Percentiles rank a stretch among this genome's conserved stretches.
Conservation (phyloP, 2,888 invertebrate species). For the Camptogramma bilineatum region DNA sequence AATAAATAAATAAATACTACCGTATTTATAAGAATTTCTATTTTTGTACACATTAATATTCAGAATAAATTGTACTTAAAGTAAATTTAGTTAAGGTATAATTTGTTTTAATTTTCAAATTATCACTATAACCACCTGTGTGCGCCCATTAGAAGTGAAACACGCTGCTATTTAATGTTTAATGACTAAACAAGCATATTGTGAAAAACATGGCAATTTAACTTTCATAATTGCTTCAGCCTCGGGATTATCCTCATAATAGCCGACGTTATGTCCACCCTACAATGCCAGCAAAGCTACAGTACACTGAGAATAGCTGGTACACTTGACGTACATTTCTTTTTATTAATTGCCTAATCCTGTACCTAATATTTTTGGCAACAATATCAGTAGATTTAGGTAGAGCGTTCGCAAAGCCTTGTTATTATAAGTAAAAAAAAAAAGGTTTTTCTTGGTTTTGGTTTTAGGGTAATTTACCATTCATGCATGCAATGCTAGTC, state of each 20-base stretch:
- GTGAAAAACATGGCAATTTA: conserved; percentile 45
- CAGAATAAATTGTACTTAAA: not conserved
- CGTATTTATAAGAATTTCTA: too few species aligned
- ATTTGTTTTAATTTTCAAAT: conserved; percentile 10
- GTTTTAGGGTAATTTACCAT: too few species aligned
- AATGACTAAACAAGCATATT: conserved; percentile 33
- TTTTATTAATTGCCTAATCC: too few species aligned
- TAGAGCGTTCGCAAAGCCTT: too few species aligned
- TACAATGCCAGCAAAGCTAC: conserved; percentile 27
- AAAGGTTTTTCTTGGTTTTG: too few species aligned
- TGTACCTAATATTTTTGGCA: too few species aligned
- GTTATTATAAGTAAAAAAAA: too few species aligned
- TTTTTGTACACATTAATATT: too few species aligned
- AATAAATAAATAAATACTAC: too few species aligned
- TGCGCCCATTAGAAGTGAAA: conserved; percentile 39
- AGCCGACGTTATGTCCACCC: conserved; percentile 45
- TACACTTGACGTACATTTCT: not conserved
- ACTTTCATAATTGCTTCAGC: conserved; percentile 46
- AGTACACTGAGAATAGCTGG: conserved; percentile 9
- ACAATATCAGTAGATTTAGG: too few species aligned
- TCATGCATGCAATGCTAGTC: too few species aligned
- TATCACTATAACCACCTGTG: conserved; percentile 36
- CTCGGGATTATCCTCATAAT: conserved; percentile 45
- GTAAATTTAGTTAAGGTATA: not conserved
- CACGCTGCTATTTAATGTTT: conserved; percentile 23